phyloP scores from a whole-genome alignment of 1,140 invertebrate species.

The Plodia interpunctella region DNA sequence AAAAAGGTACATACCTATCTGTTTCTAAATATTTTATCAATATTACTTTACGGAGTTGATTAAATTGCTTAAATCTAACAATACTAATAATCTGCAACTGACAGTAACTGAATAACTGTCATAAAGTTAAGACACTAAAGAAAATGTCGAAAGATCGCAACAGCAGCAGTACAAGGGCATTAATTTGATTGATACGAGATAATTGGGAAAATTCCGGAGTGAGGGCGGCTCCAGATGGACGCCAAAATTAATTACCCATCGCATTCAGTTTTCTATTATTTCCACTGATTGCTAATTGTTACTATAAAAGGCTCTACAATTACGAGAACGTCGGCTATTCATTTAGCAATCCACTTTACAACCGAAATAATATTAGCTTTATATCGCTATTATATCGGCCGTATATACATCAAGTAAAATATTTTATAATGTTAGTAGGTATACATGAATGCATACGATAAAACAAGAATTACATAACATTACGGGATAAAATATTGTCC shows the following conservation, averaged over 20 bases:
- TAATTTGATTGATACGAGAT: conserved; percentile 38
- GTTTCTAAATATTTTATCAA: too few relatives aligned
- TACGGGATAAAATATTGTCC: not conserved
- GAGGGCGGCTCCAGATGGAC: conserved; percentile 21
- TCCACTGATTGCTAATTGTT: conserved; percentile 27
- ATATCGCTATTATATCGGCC: too few relatives aligned
- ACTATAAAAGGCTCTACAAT: conserved; percentile 16
- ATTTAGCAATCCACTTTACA: not conserved
- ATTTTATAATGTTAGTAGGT: too few relatives aligned
- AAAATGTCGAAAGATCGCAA: conserved; percentile 16
- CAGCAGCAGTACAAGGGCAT: conserved; percentile 20
- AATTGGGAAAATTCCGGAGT: conserved; percentile 26
- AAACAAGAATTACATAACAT: not conserved
- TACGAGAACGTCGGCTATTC: not conserved
- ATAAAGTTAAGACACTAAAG: conserved; percentile 13
- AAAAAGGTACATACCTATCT: too few relatives aligned
- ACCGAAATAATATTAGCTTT: too few relatives aligned
- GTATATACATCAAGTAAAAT: too few relatives aligned
- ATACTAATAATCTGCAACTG: not conserved
- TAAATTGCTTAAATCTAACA: not conserved
- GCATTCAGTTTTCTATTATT: conserved; percentile 29
- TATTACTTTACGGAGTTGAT: not conserved
- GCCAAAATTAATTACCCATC: conserved; percentile 32
- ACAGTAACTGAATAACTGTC: conserved; percentile 4
- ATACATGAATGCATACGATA: too few relatives aligned